Conservation (phyloP, 2,888 invertebrate genomes). For the Thymelicus lineola region DNA sequence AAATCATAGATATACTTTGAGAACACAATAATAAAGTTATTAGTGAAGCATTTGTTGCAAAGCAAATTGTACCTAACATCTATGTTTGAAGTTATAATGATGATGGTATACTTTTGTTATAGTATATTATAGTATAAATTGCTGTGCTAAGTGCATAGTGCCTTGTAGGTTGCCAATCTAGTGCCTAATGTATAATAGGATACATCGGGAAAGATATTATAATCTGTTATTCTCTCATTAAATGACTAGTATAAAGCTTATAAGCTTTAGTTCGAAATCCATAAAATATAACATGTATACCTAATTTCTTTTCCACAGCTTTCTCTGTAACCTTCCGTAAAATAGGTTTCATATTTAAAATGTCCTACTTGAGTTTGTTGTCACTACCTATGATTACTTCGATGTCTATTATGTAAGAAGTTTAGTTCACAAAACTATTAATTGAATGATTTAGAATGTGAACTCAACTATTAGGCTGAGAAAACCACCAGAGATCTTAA, state of each 20-base stretch:
- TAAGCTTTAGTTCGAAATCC: conserved; percentile 42
- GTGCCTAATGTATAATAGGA: conserved; percentile 78
- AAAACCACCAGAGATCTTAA: conserved; percentile 76
- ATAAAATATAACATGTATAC: conserved; percentile 32
- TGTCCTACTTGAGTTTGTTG: conserved; percentile 32
- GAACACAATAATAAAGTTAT: conserved; percentile 40
- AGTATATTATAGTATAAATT: conserved; percentile 62
- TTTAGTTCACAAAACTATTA: conserved; percentile 39
- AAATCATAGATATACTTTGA: conserved; percentile 39
- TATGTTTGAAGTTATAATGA: conserved; percentile 54
- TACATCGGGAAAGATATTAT: conserved; percentile 51
- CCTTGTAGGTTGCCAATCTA: conserved; percentile 86
- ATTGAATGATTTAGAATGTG: conserved; percentile 47
- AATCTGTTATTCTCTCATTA: conserved; percentile 47
- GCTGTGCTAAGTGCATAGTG: conserved; percentile 85
- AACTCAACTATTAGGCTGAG: conserved; percentile 63
- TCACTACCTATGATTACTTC: conserved; percentile 43
- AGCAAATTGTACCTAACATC: conserved; percentile 47
- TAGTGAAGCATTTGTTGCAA: conserved; percentile 46
- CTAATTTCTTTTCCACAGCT: conserved; percentile 18
- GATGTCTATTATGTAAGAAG: conserved; percentile 42
- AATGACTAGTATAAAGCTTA: conserved; percentile 45
- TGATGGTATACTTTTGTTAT: conserved; percentile 58
- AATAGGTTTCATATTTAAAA: conserved; percentile 39
- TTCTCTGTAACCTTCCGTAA: conserved; percentile 40